Percentiles rank a stretch among this genome's conserved stretches.
These are phyloP conservation scores for Sparus aurata DNA, from an alignment of 2,797 vertebrate species.

Conservation along the genomic window DNA sequence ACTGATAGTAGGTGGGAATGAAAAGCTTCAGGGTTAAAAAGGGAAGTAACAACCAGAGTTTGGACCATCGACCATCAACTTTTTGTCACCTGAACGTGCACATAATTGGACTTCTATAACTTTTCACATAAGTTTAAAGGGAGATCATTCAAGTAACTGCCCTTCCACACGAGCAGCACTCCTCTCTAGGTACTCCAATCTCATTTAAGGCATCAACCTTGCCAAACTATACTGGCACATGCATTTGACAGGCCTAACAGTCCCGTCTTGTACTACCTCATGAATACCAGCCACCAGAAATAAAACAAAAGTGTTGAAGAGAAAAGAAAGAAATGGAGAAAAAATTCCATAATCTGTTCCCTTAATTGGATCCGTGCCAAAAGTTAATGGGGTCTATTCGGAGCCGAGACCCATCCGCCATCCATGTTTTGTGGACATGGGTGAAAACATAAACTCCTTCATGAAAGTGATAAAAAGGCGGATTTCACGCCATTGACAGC, in stretches of 20 bases:
- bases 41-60: background rate
- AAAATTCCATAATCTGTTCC: no score
- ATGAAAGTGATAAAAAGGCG: background rate
- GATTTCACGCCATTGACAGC: background rate
- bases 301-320: no score
- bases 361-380: no score
- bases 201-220: background rate
- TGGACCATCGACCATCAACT: background rate
- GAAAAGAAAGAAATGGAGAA: no score
- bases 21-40: background rate
- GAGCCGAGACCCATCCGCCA: no score
- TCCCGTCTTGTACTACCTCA: no score
- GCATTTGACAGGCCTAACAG: no score
- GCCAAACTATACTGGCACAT: no score
- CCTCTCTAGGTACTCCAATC: background rate
- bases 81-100: background rate
- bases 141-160: background rate
- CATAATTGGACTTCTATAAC: background rate
- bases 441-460: no score
- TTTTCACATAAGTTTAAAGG: background rate
- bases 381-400: no score
- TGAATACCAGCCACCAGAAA: no score
- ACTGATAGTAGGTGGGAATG: background rate
- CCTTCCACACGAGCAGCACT: background rate
- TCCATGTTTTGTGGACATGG: no score